Percentiles rank a stretch among this genome's conserved stretches.
These are phyloP conservation scores for Pararge aegeria DNA, from an alignment of 1,140 invertebrate species.

Conservation along the genomic window DNA sequence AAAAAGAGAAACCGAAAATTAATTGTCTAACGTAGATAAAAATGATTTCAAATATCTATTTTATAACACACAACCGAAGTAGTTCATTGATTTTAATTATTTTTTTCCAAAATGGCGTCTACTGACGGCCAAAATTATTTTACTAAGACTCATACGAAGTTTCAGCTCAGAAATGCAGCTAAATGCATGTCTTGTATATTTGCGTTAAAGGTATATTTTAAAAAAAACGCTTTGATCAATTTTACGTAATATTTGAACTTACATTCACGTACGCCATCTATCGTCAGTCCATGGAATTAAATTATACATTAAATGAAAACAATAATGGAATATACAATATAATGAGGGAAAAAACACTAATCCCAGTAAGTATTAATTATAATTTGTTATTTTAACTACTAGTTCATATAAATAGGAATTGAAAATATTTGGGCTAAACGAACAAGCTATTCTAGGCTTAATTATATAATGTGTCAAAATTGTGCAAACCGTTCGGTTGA, in stretches of 20 bases:
- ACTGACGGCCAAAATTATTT: too few relatives aligned
- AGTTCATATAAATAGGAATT: slow-evolving; percentile 26
- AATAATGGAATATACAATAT: slow-evolving; percentile 29
- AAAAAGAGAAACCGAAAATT: too few relatives aligned
- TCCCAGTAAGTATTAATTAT: slow-evolving; percentile 13
- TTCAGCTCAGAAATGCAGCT: too few relatives aligned
- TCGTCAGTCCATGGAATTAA: background rate
- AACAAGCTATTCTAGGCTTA: slow-evolving; percentile 4
- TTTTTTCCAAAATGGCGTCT: too few relatives aligned
- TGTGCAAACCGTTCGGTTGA: background rate
- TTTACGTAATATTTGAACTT: background rate
- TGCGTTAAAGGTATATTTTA: too few relatives aligned
- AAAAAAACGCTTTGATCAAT: too few relatives aligned
- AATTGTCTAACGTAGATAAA: background rate
- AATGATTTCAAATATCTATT: too few relatives aligned
- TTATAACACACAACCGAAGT: too few relatives aligned
- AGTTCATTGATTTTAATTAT: too few relatives aligned
- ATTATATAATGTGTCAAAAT: slow-evolving; percentile 3
- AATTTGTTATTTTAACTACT: slow-evolving; percentile 28
- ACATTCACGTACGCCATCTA: background rate
- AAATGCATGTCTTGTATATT: too few relatives aligned
- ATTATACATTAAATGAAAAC: background rate
- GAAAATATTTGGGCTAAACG: slow-evolving; percentile 24
- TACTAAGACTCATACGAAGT: too few relatives aligned
- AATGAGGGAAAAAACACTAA: slow-evolving; percentile 6